A percentile compares a stretch with the other conserved stretches of the same genome.
These are phyloP conservation scores for Maniola hyperantus DNA, from an alignment of 2,888 invertebrate genomes.

Conservation along the genomic window DNA sequence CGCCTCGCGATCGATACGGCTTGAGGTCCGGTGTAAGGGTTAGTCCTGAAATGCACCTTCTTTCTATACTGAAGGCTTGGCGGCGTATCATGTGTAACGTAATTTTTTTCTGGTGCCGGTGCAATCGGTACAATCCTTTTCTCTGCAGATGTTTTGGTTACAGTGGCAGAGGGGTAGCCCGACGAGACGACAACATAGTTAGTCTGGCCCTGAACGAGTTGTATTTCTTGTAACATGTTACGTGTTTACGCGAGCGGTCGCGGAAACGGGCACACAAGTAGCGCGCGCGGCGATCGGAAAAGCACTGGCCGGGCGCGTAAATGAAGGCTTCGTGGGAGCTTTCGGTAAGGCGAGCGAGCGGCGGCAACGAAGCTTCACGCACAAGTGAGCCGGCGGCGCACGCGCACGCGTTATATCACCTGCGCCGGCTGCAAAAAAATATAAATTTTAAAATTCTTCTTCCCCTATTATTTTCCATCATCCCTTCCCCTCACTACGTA, in stretches of 20 bases:
- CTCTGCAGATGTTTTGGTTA: slow-evolving; percentile 77
- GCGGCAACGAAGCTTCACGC: slow-evolving; percentile 71
- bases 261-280: slow-evolving; percentile 59
- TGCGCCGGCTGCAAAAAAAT: slow-evolving; percentile 82
- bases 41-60: slow-evolving; percentile 87
- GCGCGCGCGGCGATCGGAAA: slow-evolving; percentile 63
- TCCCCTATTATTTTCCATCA: slow-evolving; percentile 83
- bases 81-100: slow-evolving; percentile 77
- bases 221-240: slow-evolving; percentile 80
- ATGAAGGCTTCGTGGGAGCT: slow-evolving; percentile 52
- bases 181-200: slow-evolving; percentile 85
- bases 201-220: slow-evolving; percentile 80
- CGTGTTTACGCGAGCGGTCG: slow-evolving; percentile 61
- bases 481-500: slow-evolving; percentile 79
- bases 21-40: slow-evolving; percentile 85
- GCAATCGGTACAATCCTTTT: slow-evolving; percentile 82
- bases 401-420: slow-evolving; percentile 81
- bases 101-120: slow-evolving; percentile 82
- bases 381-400: slow-evolving; percentile 79
- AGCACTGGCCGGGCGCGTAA: slow-evolving; percentile 57
- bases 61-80: slow-evolving; percentile 86
- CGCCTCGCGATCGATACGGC: slow-evolving; percentile 93
- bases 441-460: slow-evolving; percentile 81
- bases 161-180: slow-evolving; percentile 71
- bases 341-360: slow-evolving; percentile 58